Conservation (phyloP, 1,140 invertebrate genomes). For the Drosophila subobscura region DNA sequence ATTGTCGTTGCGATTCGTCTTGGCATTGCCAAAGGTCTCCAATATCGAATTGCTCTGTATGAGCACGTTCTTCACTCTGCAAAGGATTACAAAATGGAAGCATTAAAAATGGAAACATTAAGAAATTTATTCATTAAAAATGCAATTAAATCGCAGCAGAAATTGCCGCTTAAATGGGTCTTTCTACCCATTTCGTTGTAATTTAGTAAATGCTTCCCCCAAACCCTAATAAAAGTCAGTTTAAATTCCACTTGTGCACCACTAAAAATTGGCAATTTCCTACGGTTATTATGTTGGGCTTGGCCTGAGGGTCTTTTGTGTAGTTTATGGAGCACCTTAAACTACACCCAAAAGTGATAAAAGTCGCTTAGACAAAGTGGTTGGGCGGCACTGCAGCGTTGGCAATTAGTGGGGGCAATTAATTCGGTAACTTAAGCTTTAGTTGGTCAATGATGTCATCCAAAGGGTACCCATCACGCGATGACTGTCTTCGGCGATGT, state of each 20-base stretch:
- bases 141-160: conserved; percentile 23
- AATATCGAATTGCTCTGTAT: conserved; percentile 98
- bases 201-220: conserved; percentile 60
- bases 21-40: conserved; percentile 99
- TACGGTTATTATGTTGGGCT: conserved; percentile 40
- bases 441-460: conserved; percentile 62
- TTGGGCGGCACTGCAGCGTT: conserved; percentile 1
- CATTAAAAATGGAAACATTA: conserved; percentile 4
- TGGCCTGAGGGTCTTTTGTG: conserved; percentile 26
- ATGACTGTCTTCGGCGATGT: conserved; percentile 11
- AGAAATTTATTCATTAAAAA: conserved; percentile 20
- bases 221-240: conserved; percentile 52
- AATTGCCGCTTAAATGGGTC: conserved; percentile 6
- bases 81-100: conserved; percentile 60
- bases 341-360: conserved; percentile 60
- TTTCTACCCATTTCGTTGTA: conserved; percentile 19
- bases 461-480: conserved; percentile 37
- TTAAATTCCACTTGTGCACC: conserved; percentile 52
- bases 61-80: conserved; percentile 97
- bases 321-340: conserved; percentile 54
- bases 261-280: conserved; percentile 74
- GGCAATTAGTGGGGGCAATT: conserved; percentile 67
- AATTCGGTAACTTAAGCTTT: conserved; percentile 54
- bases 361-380: conserved; percentile 50
- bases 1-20: conserved; percentile 98